Evolutionary conservation across 2,888 invertebrate species (phyloP).

Genomic region (Cancer borealis): DNA sequence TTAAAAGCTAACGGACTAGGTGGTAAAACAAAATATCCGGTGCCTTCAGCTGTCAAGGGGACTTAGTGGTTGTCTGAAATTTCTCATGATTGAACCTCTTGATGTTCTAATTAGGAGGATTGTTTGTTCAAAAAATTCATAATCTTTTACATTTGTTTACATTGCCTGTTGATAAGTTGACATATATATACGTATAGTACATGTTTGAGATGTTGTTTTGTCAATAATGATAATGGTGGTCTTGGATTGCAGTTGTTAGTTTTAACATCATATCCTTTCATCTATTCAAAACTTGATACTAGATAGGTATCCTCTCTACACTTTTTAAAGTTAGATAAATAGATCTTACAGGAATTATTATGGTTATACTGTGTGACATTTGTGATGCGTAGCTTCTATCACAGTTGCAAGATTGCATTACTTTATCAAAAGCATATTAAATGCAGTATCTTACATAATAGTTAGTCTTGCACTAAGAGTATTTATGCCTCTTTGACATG

Average conservation of each 20-base stretch:
- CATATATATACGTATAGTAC: background rate
- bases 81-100: background rate
- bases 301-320: background rate
- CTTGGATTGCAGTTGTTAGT: background rate
- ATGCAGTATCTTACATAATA: background rate
- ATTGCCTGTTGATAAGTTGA: background rate
- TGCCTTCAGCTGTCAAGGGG: constrained; percentile 33
- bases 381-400: constrained; percentile 28
- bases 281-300: background rate
- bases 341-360: background rate
- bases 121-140: background rate
- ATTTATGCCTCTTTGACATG: constrained; percentile 7
- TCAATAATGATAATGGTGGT: background rate
- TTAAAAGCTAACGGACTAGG: background rate
- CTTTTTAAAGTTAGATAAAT: background rate
- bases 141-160: constrained; percentile 26
- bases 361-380: background rate
- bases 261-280: constrained; percentile 16
- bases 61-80: background rate
- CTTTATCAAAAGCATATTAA: background rate
- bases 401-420: background rate
- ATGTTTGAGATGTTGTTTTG: constrained; percentile 17
- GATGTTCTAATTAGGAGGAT: constrained; percentile 39
- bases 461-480: constrained; percentile 3
- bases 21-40: background rate